Evolutionary conservation across 2,113 vertebrate genomes (phyloP).

Genomic region (Cyprinodon brontotheroides): DNA sequence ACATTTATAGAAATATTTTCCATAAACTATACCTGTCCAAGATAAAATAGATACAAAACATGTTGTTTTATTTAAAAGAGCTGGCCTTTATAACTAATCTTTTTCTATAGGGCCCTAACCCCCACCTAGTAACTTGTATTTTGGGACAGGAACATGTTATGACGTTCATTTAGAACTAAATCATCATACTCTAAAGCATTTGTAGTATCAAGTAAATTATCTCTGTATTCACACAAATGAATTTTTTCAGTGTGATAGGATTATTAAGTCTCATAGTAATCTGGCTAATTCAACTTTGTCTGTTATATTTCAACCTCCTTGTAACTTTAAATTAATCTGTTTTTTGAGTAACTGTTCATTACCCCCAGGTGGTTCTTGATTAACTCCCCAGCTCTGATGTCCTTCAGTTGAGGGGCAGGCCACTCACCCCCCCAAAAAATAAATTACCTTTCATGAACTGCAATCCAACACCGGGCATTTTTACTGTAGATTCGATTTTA

Average conservation of each 20-base stretch:
- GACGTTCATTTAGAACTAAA: background rate
- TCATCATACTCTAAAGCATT: background rate
- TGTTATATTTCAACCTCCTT: background rate
- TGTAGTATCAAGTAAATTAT: background rate
- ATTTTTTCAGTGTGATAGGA: background rate
- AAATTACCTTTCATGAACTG: background rate
- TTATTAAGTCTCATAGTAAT: background rate
- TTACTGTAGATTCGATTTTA: too few relatives aligned
- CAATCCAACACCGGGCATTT: too few relatives aligned
- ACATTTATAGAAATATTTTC: background rate
- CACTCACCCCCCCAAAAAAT: background rate
- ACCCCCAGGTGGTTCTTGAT: background rate
- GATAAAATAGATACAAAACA: background rate
- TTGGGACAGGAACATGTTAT: background rate
- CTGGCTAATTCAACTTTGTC: background rate
- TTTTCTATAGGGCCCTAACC: background rate
- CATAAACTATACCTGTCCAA: background rate
- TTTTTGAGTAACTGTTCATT: background rate
- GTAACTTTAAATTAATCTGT: background rate
- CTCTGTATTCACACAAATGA: background rate
- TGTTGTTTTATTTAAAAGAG: background rate
- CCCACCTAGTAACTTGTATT: background rate
- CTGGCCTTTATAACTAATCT: background rate
- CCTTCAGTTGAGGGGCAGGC: too few relatives aligned
- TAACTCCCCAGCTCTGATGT: background rate